Percentiles rank a stretch among this genome's conserved stretches.
Evolutionary conservation across 2,797 vertebrate species (phyloP).

Genomic region (Cirrhinus molitorella): DNA sequence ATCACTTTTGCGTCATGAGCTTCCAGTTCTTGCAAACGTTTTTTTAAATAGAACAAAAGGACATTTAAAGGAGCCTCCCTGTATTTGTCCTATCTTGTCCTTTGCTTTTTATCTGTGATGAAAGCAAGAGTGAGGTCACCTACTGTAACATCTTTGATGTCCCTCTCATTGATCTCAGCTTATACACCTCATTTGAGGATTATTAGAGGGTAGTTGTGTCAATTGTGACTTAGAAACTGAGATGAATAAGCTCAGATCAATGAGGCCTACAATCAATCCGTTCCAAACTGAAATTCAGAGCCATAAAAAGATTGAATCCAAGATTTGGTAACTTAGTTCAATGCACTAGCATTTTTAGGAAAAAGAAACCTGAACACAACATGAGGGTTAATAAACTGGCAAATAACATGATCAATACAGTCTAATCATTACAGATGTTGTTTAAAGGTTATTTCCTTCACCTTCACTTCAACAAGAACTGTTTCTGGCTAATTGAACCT

Average conservation of each 20-base stretch:
- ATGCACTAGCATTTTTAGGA: not conserved
- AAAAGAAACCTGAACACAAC: not conserved
- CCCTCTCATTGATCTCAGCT: not conserved
- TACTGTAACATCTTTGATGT: not conserved
- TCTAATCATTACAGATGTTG: too few relatives aligned
- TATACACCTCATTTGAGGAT: not conserved
- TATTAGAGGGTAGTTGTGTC: not conserved
- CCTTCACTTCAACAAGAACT: not conserved
- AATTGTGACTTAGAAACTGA: not conserved
- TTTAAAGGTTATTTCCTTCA: conserved; percentile 1
- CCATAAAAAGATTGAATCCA: not conserved
- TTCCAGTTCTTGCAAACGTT: conserved; percentile 8
- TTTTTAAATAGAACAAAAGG: conserved; percentile 14
- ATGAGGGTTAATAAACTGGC: not conserved
- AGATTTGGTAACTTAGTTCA: not conserved
- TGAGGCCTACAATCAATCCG: not conserved
- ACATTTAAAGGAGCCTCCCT: not conserved
- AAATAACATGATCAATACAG: not conserved
- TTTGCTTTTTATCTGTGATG: not conserved
- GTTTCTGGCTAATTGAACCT: not conserved
- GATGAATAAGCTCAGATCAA: not conserved
- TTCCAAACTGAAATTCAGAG: not conserved
- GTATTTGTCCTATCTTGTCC: not conserved
- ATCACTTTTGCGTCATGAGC: not conserved
- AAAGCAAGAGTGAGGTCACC: not conserved